Evolutionary conservation across 2,888 invertebrate genomes (phyloP), one percentile per base, ranked within the genome.

Genomic region (Panopea generosa): DNA sequence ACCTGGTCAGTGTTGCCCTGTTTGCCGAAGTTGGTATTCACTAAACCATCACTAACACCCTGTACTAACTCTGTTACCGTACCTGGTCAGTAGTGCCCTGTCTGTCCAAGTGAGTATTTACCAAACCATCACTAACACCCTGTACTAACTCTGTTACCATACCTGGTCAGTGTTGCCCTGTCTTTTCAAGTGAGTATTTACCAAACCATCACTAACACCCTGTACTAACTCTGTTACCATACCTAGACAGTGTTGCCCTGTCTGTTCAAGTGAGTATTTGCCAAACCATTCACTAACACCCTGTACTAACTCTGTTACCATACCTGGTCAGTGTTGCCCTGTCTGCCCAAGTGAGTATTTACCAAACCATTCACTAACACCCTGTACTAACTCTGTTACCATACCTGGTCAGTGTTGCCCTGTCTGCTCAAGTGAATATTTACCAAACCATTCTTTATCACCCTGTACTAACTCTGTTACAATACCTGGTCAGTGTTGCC

Each of bases 381-480:
- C 86, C 16, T 89, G 89, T 72, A 62, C 77, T 16, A 78, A 83
- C 52, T 85, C 87, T 3, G 72, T 87, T n/a, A 74, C 67, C 22
- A 2, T 62, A 7, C 62, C 62, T 20, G 62, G 68, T 16, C 68
- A 66, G 57, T 66, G 66, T 24, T 66, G 66, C n/a, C 57, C 66
- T 22, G 38, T 38, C 20, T 66, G 49, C 33, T 49, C 40, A 20
- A 63, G 71, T 71, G 33, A 52, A 47, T 40, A 22, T 26, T n/a
- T n/a, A n/a, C n/a, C n/a, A n/a, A n/a, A n/a, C n/a, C n/a, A n/a
- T n/a, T n/a, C n/a, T n/a, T n/a, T 82, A 43, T 77, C 82, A 2
- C 84, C 86, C n/a, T 89, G 89, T 72, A 62, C 76, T 16, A 77
- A 83, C 50, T 85, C 87, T 6, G 72, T 87, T 16, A 73, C 67